phyloP scores from a whole-genome alignment of 2,797 vertebrate species.

The Macropodus opercularis region DNA sequence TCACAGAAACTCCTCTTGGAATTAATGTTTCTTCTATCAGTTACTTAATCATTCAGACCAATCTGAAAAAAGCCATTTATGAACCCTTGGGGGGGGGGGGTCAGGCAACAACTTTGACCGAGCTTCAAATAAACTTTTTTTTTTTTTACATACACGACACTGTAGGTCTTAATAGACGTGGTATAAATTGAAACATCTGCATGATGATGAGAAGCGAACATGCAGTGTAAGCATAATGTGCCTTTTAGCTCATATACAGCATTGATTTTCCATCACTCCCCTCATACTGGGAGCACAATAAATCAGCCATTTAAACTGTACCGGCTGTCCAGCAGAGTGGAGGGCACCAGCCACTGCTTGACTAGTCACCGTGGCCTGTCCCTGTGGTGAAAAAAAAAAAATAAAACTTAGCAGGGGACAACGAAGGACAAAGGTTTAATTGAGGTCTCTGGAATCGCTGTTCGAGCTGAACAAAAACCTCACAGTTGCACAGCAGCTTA shows the following conservation, averaged over 20 bases:
- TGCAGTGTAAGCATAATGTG: slow-evolving; percentile 55
- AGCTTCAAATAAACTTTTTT: slow-evolving; percentile 45
- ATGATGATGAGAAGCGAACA: slow-evolving; percentile 51
- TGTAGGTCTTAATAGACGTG: slow-evolving; percentile 25
- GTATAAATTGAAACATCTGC: slow-evolving; percentile 59
- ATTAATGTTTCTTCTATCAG: slow-evolving; percentile 56
- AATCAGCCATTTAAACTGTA: slow-evolving; percentile 54
- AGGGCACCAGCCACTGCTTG: slow-evolving; percentile 25
- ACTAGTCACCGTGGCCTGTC: slow-evolving; percentile 34
- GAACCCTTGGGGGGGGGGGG: slow-evolving; percentile 12
- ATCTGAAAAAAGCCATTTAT: slow-evolving; percentile 9
- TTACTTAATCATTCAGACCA: slow-evolving; percentile 58
- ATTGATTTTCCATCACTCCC: slow-evolving; percentile 70
- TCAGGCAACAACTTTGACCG: slow-evolving; percentile 17
- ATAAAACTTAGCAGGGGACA: slow-evolving; percentile 54
- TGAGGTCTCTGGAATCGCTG: slow-evolving; percentile 53
- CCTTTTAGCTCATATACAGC: slow-evolving; percentile 37
- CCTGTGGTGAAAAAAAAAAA: slow-evolving; percentile 37
- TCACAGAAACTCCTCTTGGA: slow-evolving; percentile 30
- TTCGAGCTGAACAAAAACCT: slow-evolving; percentile 38
- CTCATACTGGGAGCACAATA: slow-evolving; percentile 48
- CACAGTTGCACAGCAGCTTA: slow-evolving; percentile 36
- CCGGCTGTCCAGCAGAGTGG: slow-evolving; percentile 28
- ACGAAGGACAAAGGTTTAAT: slow-evolving; percentile 68
- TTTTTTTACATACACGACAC: slow-evolving; percentile 21